Percentiles rank a stretch among this genome's conserved stretches.
These are phyloP conservation scores for Aphelocoma californica DNA, from an alignment of 2,797 vertebrate species.

Conservation along the genomic window DNA sequence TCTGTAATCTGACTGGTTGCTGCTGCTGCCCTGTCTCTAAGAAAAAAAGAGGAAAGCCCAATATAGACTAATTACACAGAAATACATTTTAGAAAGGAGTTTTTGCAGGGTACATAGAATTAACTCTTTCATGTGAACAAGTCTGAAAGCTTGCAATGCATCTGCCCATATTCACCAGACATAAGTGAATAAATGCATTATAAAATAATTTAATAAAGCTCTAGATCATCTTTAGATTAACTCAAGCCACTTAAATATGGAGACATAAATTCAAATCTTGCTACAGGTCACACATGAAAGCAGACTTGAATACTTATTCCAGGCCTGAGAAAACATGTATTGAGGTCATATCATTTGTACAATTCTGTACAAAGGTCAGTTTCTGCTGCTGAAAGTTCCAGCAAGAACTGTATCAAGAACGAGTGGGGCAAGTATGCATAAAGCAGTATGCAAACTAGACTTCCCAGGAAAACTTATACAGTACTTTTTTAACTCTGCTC, in stretches of 20 bases:
- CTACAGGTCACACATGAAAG: not conserved
- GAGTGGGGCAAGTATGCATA: not conserved
- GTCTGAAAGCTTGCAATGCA: not conserved
- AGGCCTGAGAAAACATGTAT: not conserved
- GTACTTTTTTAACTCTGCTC: not conserved
- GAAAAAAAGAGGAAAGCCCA: conserved; percentile 61
- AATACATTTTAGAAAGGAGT: conserved; percentile 37
- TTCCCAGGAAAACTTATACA: not conserved
- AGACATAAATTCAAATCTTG: conserved; percentile 15
- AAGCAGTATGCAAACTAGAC: not conserved
- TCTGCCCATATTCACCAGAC: not conserved
- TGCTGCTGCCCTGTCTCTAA: conserved; percentile 68
- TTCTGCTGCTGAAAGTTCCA: conserved; percentile 17
- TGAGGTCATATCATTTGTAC: not conserved
- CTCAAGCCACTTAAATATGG: not conserved
- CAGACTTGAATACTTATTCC: not conserved
- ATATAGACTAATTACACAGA: conserved; percentile 38
- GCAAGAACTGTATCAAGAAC: not conserved
- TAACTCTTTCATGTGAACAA: not conserved
- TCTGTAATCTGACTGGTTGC: conserved; percentile 67
- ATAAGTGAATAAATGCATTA: not conserved
- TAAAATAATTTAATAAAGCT: not conserved
- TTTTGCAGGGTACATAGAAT: conserved; percentile 22
- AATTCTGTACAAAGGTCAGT: not conserved
- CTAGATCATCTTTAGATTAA: not conserved